phyloP scores from a whole-genome alignment of 2,888 invertebrate species.

The Dyspetes luteomarginatus region DNA sequence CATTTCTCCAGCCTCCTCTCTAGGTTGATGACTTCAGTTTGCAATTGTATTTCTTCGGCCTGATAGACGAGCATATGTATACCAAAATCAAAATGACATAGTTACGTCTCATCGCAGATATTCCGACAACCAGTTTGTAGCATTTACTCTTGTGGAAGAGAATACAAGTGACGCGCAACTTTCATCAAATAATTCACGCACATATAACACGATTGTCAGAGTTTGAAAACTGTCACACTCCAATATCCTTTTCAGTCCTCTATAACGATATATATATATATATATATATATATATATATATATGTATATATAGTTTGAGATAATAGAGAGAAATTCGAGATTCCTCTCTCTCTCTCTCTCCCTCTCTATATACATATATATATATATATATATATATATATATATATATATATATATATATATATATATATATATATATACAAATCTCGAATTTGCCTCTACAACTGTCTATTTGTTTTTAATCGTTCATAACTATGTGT shows the following conservation, averaged over 20 bases:
- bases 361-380: too few relatives aligned
- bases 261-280: too few relatives aligned
- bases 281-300: too few relatives aligned
- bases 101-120: not conserved
- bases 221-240: slow-evolving; percentile 37
- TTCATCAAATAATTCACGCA: slow-evolving; percentile 30
- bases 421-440: too few relatives aligned
- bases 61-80: not conserved
- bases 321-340: too few relatives aligned
- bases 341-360: too few relatives aligned
- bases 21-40: not conserved
- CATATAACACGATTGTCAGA: slow-evolving; percentile 7
- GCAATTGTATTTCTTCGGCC: not conserved
- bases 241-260: slow-evolving; percentile 24
- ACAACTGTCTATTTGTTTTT: too few relatives aligned
- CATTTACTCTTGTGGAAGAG: not conserved
- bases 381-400: too few relatives aligned
- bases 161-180: not conserved
- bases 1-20: not conserved
- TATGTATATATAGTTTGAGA: too few relatives aligned
- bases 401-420: too few relatives aligned
- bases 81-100: not conserved
- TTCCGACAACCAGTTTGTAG: not conserved
- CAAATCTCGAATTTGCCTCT: too few relatives aligned
- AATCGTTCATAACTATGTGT: too few relatives aligned